Conservation (phyloP, 2,888 invertebrate species). For the Pimpla rufipes region DNA sequence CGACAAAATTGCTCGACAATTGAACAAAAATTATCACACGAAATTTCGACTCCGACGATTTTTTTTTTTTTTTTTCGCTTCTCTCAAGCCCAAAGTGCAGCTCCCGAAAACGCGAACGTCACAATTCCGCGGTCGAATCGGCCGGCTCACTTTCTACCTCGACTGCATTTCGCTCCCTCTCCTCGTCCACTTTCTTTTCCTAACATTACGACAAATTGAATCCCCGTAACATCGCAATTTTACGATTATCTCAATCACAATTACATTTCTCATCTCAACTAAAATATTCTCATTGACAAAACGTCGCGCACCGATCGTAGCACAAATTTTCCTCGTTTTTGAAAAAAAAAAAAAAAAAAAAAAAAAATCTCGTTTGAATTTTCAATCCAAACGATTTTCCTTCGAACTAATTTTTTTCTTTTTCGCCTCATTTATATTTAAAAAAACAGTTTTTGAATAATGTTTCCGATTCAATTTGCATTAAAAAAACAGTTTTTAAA, state of each 20-base stretch:
- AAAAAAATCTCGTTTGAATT: background rate
- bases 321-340: slow-evolving; percentile 8
- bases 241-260: background rate
- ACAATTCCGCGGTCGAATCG: slow-evolving; percentile 24
- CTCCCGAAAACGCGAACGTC: background rate
- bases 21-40: background rate
- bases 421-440: no score
- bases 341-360: no score
- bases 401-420: no score
- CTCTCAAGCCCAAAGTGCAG: background rate
- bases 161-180: slow-evolving; percentile 9
- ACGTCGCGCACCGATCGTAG: slow-evolving; percentile 37
- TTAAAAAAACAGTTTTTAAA: no score
- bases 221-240: background rate
- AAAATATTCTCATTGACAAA: background rate
- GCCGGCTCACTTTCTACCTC: slow-evolving; percentile 57
- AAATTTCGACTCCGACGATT: background rate
- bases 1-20: background rate
- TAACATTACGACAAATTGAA: slow-evolving; percentile 24
- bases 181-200: slow-evolving; percentile 49
- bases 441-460: no score
- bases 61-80: background rate
- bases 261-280: background rate
- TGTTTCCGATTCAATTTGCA: no score
- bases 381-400: no score